These are phyloP conservation scores for Griposia aprilina DNA, from an alignment of 2,888 invertebrate species.

Conservation along the genomic window DNA sequence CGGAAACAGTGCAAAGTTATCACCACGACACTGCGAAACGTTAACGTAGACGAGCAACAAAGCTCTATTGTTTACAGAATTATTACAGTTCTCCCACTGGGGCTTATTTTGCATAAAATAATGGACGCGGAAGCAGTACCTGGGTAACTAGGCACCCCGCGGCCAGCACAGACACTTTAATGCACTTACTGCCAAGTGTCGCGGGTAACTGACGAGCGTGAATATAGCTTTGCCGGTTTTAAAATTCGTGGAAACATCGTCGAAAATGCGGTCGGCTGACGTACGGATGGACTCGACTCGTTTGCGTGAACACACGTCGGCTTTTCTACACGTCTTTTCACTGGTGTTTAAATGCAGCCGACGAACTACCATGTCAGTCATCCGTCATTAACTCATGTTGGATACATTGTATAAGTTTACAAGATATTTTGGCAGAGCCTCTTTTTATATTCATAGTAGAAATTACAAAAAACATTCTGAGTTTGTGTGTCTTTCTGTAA, in stretches of 20 bases:
- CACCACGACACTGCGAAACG: conserved; percentile 60
- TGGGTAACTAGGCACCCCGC: conserved; percentile 68
- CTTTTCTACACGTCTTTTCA: conserved; percentile 68
- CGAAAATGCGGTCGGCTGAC: conserved; percentile 71
- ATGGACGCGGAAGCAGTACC: conserved; percentile 77
- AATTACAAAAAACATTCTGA: background rate
- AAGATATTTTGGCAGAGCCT: conserved; percentile 4
- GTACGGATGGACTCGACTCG: conserved; percentile 66
- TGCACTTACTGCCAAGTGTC: conserved; percentile 80
- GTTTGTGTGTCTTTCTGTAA: background rate
- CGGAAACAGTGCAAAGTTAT: conserved; percentile 62
- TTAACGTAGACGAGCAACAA: conserved; percentile 73
- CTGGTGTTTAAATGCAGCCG: conserved; percentile 43
- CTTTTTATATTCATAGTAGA: background rate
- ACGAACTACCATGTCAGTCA: conserved; percentile 27
- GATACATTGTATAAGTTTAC: conserved; percentile 19
- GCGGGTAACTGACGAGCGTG: conserved; percentile 74
- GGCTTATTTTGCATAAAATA: conserved; percentile 86
- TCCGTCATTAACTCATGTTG: conserved; percentile 24
- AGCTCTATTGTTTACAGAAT: conserved; percentile 82
- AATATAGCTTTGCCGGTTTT: conserved; percentile 76
- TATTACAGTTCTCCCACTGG: conserved; percentile 78
- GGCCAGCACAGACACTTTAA: conserved; percentile 78
- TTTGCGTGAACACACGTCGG: conserved; percentile 64
- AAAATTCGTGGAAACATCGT: conserved; percentile 71